Percentiles rank a stretch among this genome's conserved stretches.
phyloP scores from a whole-genome alignment of 2,113 vertebrate species.

The Chaetops frenatus region DNA sequence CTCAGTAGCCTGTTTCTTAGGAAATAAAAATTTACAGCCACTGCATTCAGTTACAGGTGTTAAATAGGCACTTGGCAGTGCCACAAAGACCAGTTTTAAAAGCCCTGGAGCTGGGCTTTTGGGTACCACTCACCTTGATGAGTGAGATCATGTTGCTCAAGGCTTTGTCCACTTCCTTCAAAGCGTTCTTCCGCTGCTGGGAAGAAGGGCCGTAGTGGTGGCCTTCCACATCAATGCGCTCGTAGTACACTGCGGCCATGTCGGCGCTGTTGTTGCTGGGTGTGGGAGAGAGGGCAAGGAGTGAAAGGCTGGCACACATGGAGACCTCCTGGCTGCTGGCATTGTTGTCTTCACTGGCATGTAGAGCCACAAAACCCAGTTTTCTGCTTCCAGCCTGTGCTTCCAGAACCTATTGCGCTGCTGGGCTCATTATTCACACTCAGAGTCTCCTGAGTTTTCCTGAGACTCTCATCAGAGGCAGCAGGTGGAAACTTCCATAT shows the following conservation, averaged over 20 bases:
- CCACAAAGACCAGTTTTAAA: background rate
- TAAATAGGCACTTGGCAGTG: background rate
- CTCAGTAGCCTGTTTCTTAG: background rate
- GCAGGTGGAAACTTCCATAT: background rate
- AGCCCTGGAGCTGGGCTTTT: background rate
- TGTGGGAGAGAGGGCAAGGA: background rate
- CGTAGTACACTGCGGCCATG: slow-evolving; percentile 88
- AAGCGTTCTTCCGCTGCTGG: slow-evolving; percentile 71
- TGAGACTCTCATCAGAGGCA: background rate
- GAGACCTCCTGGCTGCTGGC: background rate
- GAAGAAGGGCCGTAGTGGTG: slow-evolving; percentile 88
- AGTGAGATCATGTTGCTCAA: slow-evolving; percentile 77
- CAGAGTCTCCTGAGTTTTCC: background rate
- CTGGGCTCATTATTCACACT: background rate
- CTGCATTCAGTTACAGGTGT: background rate
- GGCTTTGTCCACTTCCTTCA: slow-evolving; percentile 78
- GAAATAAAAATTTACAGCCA: background rate
- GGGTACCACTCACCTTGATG: slow-evolving; percentile 76
- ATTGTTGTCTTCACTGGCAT: background rate
- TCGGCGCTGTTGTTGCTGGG: slow-evolving; percentile 72
- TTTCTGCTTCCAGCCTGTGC: background rate
- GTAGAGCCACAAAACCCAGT: rapidly evolving
- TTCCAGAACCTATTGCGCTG: rapidly evolving
- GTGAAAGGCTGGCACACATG: background rate
- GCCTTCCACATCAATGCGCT: slow-evolving; percentile 89